These are phyloP conservation scores for Atta texana DNA, from an alignment of 1,140 invertebrate species.

Conservation along the genomic window DNA sequence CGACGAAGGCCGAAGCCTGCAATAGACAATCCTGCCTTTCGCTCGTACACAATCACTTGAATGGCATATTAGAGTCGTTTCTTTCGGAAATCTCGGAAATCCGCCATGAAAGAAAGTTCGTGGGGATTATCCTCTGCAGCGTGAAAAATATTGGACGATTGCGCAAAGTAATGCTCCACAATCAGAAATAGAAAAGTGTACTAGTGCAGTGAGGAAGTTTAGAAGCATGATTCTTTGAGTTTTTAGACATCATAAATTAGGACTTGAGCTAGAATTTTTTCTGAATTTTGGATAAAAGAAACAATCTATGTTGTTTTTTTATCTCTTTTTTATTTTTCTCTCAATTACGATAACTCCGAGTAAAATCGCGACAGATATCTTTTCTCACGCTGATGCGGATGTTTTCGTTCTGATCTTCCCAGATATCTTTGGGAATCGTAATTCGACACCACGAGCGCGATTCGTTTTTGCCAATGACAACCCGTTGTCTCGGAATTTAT, in stretches of 20 bases:
- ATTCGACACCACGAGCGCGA: slow-evolving; percentile 50
- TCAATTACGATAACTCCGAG: background rate
- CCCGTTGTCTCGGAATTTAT: slow-evolving; percentile 22
- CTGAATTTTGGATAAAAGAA: background rate
- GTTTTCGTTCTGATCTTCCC: slow-evolving; percentile 7
- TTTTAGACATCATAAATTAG: background rate
- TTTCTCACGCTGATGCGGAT: slow-evolving; percentile 62
- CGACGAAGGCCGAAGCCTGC: slow-evolving; percentile 72
- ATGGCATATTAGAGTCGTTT: slow-evolving; percentile 21
- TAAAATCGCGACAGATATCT: background rate
- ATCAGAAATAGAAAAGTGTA: background rate
- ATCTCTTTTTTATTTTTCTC: too few species aligned
- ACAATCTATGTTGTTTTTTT: background rate
- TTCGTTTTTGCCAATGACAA: slow-evolving; percentile 3
- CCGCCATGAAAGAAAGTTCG: background rate
- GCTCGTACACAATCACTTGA: slow-evolving; percentile 40
- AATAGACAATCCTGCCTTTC: slow-evolving; percentile 73
- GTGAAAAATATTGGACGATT: slow-evolving; percentile 6
- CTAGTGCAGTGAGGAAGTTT: background rate
- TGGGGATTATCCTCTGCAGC: background rate
- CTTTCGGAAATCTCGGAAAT: background rate
- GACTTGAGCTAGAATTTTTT: background rate
- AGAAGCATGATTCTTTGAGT: background rate
- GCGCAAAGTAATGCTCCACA: background rate
- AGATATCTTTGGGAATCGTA: slow-evolving; percentile 46